Base-by-base conservation (phyloP, 2,113 vertebrate genomes). In the Burhinus bistriatus region DNA sequence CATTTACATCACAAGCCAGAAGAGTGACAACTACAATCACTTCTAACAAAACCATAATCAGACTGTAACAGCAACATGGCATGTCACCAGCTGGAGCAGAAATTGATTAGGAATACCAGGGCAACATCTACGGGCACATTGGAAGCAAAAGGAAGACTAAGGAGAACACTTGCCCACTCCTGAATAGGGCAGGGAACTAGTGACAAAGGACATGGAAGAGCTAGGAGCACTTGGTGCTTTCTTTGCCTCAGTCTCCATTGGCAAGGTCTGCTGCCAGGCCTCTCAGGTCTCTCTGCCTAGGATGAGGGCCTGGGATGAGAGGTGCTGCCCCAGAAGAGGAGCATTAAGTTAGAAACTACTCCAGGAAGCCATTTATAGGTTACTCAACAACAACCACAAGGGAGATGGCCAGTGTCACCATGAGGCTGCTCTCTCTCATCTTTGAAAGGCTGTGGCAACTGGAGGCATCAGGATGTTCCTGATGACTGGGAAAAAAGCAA, bases 401-500 rank as follows among this genome's bases (percentile, higher is more conserved):
- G 22, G 27, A 82, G 30, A 6, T 0, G 0, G 57, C 9, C 0
- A 0, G 15, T 13, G 10, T 38, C 72, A 77, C 40, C 1, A 1
- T 30, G 19, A 49, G 22, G 22, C 11, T 62, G 69, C n/a, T 36
- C n/a, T 4, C n/a, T 49, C 12, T 32, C 20, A 4, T 54, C 27
- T 79, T 45, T 82, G 70, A 78, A 44, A 85, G 44, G 61, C 58
- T 52, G 11, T 3, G 26, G 70, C 40, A 86, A n/a, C 15, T 21
- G 17, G 59, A 89, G 54, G 23, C 23, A 49, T 30, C 17, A 66
- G 40, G n/a, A 64, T 45, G 27, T 6, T 83, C 62, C 62, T 19
- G 25, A 38, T 30, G 27, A 55, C 57, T 30, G 27, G 27, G 9
- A 38, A 61, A 68, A 64, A 26, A 7, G 11, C 36, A 87, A 77